Base-by-base conservation (phyloP, 2,888 invertebrate genomes). In the Pediacus dermestoides region DNA sequence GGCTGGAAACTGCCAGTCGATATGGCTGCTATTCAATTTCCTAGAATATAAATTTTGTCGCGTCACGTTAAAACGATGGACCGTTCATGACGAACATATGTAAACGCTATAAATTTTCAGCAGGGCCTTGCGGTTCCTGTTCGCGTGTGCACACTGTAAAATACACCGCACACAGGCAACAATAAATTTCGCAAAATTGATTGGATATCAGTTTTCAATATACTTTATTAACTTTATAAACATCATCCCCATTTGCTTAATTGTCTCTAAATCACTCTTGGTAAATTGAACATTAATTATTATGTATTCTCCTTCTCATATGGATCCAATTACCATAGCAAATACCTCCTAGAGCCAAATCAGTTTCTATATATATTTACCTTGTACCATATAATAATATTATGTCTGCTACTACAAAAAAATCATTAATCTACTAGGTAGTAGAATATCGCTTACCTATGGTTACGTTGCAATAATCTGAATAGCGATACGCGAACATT, bases 21-120 rank as follows among this genome's bases (percentile, higher is more conserved):
- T 58, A 58, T 55, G 47, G 51, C 49, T 50, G 58, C 57, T 53
- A 60, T 61, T 60, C 61, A 60, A 61, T 61, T 60, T 61, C 56
- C 60, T 54, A 49, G 48, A 50, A 50, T 56, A 60, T 58, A 60
- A 60, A 60, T 61, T 59, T 56, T 49, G 52, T 50, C 48, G 46
- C 30, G 52, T 50, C 53, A 49, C 46, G 42, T 44, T 50, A 47
- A 51, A 56, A 56, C 53, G 52, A 52, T 50, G 48, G 48, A 34
- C 48, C 42, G 42, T 44, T 45, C 34, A 46, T 45, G 39, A 46
- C 42, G 42, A 37, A 38, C 44, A 45, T 34, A 44, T 42, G 44
- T 44, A 44, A 42, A 42, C 28, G 37, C 25, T 16, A 34, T 38
- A 36, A 35, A 48, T 44, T 39, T 40, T 39, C 44, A 40, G 39